These are phyloP conservation scores for Eledone cirrhosa DNA, from an alignment of 2,888 invertebrate genomes.

Conservation along the genomic window DNA sequence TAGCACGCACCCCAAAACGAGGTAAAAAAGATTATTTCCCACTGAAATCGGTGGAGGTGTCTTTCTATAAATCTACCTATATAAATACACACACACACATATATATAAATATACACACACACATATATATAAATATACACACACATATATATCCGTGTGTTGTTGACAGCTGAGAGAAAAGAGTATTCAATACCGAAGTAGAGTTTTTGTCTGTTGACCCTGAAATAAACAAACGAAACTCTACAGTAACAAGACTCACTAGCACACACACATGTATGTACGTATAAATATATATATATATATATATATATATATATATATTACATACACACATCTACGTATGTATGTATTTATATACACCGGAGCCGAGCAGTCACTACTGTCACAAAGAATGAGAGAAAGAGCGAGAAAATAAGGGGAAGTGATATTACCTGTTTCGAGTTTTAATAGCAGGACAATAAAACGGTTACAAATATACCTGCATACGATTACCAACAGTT, in stretches of 20 bases:
- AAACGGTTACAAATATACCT: too few relatives aligned
- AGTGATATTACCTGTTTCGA: neutral
- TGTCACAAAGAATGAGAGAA: neutral
- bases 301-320: neutral
- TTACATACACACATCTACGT: neutral
- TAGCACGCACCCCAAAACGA: too few relatives aligned
- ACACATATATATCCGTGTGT: neutral
- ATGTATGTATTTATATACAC: neutral
- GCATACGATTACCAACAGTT: neutral
- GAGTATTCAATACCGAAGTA: too few relatives aligned
- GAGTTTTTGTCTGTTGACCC: too few relatives aligned
- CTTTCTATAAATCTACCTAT: neutral
- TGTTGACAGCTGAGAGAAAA: too few relatives aligned
- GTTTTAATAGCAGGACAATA: too few relatives aligned
- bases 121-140: neutral
- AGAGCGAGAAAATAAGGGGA: neutral
- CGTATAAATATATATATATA: too few relatives aligned
- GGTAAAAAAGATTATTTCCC: too few relatives aligned
- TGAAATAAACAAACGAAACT: too few relatives aligned
- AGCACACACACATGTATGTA: too few relatives aligned
- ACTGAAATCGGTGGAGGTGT: too few relatives aligned
- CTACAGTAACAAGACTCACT: too few relatives aligned
- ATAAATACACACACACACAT: constrained; percentile 20
- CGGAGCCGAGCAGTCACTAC: neutral
- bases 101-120: constrained; percentile 26